Evolutionary conservation across 2,797 vertebrate genomes (phyloP).

Genomic region (Scleropages formosus): DNA sequence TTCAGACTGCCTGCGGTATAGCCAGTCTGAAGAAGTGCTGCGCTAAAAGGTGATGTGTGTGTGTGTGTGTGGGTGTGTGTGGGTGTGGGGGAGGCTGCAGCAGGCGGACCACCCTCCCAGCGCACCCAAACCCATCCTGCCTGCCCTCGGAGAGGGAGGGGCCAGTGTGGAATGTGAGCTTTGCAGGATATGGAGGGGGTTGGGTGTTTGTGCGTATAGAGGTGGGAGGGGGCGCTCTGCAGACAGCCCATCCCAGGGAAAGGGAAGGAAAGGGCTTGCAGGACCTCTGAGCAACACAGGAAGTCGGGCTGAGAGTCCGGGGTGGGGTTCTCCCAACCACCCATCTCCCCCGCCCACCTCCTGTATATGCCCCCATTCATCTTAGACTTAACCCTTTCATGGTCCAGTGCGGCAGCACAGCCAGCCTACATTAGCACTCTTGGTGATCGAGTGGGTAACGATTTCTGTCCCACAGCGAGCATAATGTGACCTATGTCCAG

Average conservation of each 20-base stretch:
- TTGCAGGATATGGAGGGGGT: constrained; percentile 35
- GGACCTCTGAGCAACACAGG: constrained; percentile 74
- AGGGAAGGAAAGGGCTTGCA: constrained; percentile 60
- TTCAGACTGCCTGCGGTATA: constrained; percentile 62
- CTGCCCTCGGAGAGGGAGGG: constrained; percentile 38
- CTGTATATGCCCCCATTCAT: constrained; percentile 56
- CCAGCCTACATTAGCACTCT: not conserved
- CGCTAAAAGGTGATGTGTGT: not conserved
- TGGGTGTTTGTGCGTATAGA: constrained; percentile 31
- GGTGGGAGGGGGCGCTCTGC: not conserved
- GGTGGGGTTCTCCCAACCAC: constrained; percentile 46
- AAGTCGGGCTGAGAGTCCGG: constrained; percentile 69
- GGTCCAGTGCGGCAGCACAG: no score
- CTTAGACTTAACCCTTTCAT: constrained; percentile 42
- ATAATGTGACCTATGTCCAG: no score
- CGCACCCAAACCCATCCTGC: no score
- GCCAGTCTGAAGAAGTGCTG: constrained; percentile 58
- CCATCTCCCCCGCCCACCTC: constrained; percentile 47
- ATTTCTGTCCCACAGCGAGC: no score
- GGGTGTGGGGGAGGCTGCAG: constrained; percentile 61
- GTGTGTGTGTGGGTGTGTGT: constrained; percentile 46
- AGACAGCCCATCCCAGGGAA: not conserved
- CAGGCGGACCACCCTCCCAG: no score
- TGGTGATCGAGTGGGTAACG: not conserved
- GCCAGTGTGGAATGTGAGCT: constrained; percentile 26